Percentiles rank a stretch among this genome's conserved stretches.
Evolutionary conservation across 2,797 vertebrate species (phyloP).

Genomic region (Schizopygopsis pylzovi): DNA sequence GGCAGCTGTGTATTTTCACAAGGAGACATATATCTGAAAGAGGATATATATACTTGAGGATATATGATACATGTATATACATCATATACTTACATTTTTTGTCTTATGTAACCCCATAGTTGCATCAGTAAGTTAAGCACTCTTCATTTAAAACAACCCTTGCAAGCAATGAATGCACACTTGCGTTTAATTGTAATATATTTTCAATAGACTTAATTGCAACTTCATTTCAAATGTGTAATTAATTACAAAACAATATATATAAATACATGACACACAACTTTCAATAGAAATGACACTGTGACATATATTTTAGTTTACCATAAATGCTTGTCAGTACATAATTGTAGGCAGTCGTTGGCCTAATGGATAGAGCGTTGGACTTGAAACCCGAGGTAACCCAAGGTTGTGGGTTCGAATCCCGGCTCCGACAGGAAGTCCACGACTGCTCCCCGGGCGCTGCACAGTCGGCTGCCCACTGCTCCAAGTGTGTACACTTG

Average conservation of each 20-base stretch:
- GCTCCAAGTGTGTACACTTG: too few relatives aligned
- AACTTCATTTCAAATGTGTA: neutral
- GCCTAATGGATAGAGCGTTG: too few relatives aligned
- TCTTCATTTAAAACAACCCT: neutral
- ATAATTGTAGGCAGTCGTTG: too few relatives aligned
- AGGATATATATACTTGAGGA: neutral
- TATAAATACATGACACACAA: neutral
- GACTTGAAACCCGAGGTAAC: too few relatives aligned
- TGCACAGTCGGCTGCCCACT: too few relatives aligned
- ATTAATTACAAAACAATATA: neutral
- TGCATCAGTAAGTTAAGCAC: neutral
- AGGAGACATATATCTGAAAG: neutral
- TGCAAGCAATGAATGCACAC: neutral
- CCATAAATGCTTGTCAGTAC: neutral
- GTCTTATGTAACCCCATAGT: neutral
- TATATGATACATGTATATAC: neutral
- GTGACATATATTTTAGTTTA: neutral
- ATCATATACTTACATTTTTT: neutral
- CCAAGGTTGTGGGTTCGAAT: too few relatives aligned
- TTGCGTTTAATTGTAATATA: neutral
- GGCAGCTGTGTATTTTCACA: neutral
- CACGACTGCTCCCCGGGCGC: too few relatives aligned
- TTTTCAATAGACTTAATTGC: neutral
- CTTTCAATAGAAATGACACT: neutral
- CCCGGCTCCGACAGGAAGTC: too few relatives aligned